phyloP scores from a whole-genome alignment of 2,113 vertebrate species.

The Andinoacara biseriatus region DNA sequence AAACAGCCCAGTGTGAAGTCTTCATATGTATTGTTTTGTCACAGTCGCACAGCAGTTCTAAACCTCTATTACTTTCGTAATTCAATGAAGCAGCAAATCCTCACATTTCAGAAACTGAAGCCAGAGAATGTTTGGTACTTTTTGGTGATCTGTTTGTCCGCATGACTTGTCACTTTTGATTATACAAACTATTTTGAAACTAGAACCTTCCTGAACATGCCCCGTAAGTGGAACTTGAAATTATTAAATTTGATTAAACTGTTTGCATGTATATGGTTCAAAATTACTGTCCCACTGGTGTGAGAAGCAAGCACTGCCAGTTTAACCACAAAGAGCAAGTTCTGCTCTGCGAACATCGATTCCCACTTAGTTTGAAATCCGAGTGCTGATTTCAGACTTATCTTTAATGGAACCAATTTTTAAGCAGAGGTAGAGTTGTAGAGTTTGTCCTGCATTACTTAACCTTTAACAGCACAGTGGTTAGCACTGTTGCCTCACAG shows the following conservation, averaged over 20 bases:
- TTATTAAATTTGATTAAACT: neutral
- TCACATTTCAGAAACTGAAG: neutral
- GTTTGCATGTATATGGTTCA: neutral
- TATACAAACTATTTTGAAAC: neutral
- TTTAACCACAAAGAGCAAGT: neutral
- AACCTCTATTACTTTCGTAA: neutral
- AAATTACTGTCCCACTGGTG: neutral
- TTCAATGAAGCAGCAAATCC: neutral
- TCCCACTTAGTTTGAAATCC: neutral
- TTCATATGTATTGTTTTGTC: neutral
- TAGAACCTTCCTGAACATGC: neutral
- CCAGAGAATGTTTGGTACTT: neutral
- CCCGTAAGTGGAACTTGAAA: neutral
- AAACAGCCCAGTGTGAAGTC: neutral
- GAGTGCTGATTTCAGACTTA: neutral
- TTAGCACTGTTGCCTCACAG: no score
- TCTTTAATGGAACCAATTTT: neutral
- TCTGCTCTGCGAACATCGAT: neutral
- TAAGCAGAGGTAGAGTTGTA: neutral
- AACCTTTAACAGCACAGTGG: neutral
- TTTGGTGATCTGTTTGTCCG: neutral
- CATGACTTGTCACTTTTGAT: constrained; percentile 3
- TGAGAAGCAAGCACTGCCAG: neutral
- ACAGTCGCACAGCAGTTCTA: neutral
- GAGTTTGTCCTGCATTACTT: neutral